phyloP scores from a whole-genome alignment of 2,797 vertebrate species.

The Danio kyathit region DNA sequence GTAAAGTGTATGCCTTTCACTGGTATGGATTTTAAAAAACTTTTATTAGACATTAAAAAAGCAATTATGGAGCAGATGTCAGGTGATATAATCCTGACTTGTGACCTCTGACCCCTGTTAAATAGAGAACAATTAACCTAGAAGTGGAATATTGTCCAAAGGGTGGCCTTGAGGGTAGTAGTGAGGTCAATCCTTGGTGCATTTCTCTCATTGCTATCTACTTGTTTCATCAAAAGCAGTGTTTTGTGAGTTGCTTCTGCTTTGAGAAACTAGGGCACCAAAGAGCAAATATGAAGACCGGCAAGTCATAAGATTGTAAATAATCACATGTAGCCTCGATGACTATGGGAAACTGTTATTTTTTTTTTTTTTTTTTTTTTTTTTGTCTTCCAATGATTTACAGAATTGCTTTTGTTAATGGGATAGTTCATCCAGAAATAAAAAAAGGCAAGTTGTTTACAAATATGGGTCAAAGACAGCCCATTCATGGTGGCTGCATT shows the following conservation, averaged over 20 bases:
- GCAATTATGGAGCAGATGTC: slow-evolving; percentile 1
- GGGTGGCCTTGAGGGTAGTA: background rate
- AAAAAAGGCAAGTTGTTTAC: background rate
- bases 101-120: background rate
- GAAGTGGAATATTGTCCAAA: background rate
- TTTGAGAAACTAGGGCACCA: slow-evolving; percentile 29
- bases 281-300: slow-evolving; percentile 18
- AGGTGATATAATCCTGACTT: background rate
- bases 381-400: background rate
- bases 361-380: background rate
- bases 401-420: background rate
- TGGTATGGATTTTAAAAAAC: background rate
- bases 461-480: too few relatives aligned
- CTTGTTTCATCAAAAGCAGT: background rate
- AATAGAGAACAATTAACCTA: background rate
- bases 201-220: background rate
- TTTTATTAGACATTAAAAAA: background rate
- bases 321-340: slow-evolving; percentile 32
- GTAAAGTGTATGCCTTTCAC: background rate
- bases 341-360: background rate
- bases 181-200: background rate
- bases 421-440: background rate
- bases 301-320: slow-evolving; percentile 36
- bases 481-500: too few relatives aligned
- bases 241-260: background rate